Evolutionary conservation across 2,113 vertebrate genomes (phyloP).

Genomic region (Scolopax mira): DNA sequence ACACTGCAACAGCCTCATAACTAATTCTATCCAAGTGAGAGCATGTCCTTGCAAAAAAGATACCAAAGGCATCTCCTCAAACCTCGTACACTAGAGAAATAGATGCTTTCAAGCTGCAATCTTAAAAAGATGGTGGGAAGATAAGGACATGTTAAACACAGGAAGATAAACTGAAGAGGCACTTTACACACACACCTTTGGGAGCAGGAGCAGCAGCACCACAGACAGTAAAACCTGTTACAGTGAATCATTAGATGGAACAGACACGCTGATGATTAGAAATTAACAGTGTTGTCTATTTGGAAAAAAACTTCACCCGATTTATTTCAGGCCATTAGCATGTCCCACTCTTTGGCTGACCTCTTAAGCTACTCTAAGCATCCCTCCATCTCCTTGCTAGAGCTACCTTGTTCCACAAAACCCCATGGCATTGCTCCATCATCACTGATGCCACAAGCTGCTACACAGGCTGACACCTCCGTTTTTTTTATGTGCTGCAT

Average conservation of each 20-base stretch:
- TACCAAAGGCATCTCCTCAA: background rate
- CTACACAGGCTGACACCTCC: background rate
- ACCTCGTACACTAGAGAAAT: background rate
- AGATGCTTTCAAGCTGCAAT: background rate
- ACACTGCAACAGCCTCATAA: background rate
- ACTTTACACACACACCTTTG: background rate
- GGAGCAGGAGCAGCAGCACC: background rate
- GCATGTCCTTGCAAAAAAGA: background rate
- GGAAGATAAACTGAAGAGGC: background rate
- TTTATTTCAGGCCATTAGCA: background rate
- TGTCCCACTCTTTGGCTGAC: background rate
- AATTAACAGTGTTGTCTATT: background rate
- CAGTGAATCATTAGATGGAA: background rate
- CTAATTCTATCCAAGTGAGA: background rate
- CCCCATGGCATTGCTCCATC: rapidly evolving
- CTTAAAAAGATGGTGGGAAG: background rate
- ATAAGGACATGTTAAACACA: background rate
- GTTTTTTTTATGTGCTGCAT: background rate
- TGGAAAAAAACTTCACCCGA: background rate
- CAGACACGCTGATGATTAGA: background rate
- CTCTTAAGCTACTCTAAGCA: background rate
- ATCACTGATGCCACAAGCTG: background rate
- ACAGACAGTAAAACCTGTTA: background rate
- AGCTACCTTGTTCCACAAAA: background rate
- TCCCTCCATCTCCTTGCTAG: background rate